These are phyloP conservation scores for Eristalis arbustorum DNA, from an alignment of 2,888 invertebrate genomes.

Conservation along the genomic window DNA sequence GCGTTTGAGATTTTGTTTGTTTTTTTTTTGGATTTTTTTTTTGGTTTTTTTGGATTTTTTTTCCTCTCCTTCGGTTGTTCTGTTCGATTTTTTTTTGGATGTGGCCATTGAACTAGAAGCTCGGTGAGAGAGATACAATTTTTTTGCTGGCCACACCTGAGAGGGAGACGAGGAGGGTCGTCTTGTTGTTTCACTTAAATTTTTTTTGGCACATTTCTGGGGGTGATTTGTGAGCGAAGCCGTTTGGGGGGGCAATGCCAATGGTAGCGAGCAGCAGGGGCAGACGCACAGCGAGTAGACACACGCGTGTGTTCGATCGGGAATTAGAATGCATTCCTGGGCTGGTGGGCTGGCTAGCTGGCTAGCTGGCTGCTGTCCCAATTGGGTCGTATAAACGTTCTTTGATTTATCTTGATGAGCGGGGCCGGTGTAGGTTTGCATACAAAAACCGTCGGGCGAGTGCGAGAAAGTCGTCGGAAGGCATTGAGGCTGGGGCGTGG, in stretches of 20 bases:
- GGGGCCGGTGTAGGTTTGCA: not conserved
- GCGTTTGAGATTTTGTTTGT: slow-evolving; percentile 34
- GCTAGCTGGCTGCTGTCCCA: not conserved
- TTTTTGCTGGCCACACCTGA: slow-evolving; percentile 47
- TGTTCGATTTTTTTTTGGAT: slow-evolving; percentile 21
- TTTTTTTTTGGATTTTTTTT: no score
- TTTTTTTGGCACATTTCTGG: slow-evolving; percentile 15
- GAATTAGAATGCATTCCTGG: not conserved
- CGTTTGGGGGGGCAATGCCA: slow-evolving; percentile 9
- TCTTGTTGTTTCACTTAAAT: not conserved
- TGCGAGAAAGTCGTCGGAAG: no score
- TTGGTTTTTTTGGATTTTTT: slow-evolving; percentile 8
- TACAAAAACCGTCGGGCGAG: not conserved
- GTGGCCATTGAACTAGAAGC: slow-evolving; percentile 61
- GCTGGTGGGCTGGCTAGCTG: not conserved
- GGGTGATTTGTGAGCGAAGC: slow-evolving; percentile 50
- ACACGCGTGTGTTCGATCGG: not conserved
- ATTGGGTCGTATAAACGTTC: not conserved
- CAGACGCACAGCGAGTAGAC: no score
- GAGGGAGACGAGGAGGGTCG: no score
- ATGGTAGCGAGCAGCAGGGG: not conserved
- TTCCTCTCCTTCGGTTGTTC: no score
- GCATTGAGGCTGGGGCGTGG: no score
- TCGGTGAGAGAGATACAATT: slow-evolving; percentile 8
- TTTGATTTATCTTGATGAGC: not conserved